Evolutionary conservation across 1,140 invertebrate species (phyloP).

Genomic region (Sinonovacula constricta): DNA sequence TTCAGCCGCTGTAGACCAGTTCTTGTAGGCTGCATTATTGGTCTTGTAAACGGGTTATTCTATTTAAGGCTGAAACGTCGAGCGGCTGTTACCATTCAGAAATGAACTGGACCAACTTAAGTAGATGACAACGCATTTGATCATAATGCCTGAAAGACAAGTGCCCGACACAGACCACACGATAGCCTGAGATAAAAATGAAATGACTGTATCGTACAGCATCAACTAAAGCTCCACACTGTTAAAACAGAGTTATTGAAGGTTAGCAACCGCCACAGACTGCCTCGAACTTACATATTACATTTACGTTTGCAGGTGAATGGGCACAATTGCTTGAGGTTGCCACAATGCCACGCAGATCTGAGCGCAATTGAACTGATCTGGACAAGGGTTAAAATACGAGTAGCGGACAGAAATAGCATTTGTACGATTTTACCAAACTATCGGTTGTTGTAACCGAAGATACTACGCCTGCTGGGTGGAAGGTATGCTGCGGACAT

Average conservation of each 20-base stretch:
- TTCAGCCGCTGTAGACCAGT: not conserved
- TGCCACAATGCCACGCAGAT: conserved; percentile 6
- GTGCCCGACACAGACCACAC: not conserved
- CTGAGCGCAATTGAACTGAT: conserved; percentile 18
- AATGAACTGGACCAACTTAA: conserved; percentile 3
- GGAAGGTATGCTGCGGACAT: no score
- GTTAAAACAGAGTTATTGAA: conserved; percentile 6
- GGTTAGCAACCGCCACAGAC: not conserved
- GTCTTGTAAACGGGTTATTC: not conserved
- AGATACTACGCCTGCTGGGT: no score
- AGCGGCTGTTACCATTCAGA: conserved; percentile 2
- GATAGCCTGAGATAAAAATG: conserved; percentile 11
- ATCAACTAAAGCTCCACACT: not conserved
- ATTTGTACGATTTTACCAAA: no score
- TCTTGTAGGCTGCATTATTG: not conserved
- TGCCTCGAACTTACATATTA: not conserved
- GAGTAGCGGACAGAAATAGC: not conserved
- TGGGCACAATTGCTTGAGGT: not conserved
- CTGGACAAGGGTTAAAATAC: not conserved
- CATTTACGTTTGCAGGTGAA: not conserved
- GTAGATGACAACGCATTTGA: conserved; percentile 1
- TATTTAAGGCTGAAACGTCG: not conserved
- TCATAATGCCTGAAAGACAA: conserved; percentile 4
- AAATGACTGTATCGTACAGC: not conserved
- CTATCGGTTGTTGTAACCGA: no score